phyloP scores from a whole-genome alignment of 2,888 invertebrate genomes.

The Dioctria rufipes region DNA sequence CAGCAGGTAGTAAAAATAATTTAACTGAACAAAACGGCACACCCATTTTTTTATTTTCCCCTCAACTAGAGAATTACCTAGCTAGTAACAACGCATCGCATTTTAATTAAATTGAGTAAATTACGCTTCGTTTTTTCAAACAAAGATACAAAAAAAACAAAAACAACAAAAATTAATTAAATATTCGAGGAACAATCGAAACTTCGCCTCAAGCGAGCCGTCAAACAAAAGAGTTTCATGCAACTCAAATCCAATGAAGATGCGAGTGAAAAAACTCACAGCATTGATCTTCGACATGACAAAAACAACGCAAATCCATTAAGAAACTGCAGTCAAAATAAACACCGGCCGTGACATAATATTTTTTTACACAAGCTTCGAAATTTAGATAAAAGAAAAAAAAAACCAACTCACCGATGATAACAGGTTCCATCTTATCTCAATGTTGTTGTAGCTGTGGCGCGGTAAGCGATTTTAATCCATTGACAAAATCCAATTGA shows the following conservation, averaged over 20 bases:
- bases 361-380: too few relatives aligned
- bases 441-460: background rate
- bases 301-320: background rate
- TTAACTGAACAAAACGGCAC: too few relatives aligned
- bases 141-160: background rate
- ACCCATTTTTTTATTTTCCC: too few relatives aligned
- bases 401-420: slow-evolving; percentile 33
- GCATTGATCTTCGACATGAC: background rate
- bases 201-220: background rate
- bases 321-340: background rate
- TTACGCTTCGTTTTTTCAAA: too few relatives aligned
- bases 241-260: background rate
- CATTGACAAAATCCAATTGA: slow-evolving; percentile 36
- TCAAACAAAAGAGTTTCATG: background rate
- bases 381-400: too few relatives aligned
- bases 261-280: background rate
- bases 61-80: too few relatives aligned
- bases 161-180: slow-evolving; percentile 2
- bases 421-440: slow-evolving; percentile 51
- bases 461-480: slow-evolving; percentile 1
- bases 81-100: too few relatives aligned
- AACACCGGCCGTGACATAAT: too few relatives aligned
- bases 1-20: too few relatives aligned
- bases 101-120: too few relatives aligned
- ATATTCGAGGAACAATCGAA: background rate